A percentile compares a stretch with the other conserved stretches of the same genome.
These are phyloP conservation scores for Callimorpha dominula DNA, from an alignment of 2,888 invertebrate species.

Conservation along the genomic window DNA sequence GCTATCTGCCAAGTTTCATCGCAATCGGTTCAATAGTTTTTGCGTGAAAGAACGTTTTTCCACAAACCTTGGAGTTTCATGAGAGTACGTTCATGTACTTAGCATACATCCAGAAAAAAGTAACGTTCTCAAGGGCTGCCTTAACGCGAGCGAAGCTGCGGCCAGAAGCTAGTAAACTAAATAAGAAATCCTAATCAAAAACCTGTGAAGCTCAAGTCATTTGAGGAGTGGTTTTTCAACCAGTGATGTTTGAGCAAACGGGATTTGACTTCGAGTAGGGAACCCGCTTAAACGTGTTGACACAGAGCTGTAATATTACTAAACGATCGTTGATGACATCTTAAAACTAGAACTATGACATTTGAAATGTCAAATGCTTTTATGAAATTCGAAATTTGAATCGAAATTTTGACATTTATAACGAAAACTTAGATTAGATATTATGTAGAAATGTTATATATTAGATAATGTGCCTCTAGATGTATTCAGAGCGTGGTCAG, in stretches of 20 bases:
- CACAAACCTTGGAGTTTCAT: no score
- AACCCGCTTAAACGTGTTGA: not conserved
- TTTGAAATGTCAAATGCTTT: not conserved
- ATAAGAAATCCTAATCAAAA: no score
- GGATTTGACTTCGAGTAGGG: not conserved
- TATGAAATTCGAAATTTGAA: not conserved
- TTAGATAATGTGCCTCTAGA: not conserved
- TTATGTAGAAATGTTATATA: not conserved
- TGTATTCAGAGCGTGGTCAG: not conserved
- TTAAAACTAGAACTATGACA: not conserved
- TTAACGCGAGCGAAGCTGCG: no score
- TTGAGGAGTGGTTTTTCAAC: not conserved
- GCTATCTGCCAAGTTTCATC: no score
- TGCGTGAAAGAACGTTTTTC: no score
- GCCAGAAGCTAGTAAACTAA: no score
- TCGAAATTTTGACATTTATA: conserved; percentile 2
- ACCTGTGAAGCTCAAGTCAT: no score
- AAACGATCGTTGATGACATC: not conserved
- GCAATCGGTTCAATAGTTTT: no score
- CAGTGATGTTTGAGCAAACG: not conserved
- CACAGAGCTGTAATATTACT: not conserved
- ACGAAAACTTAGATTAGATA: not conserved
- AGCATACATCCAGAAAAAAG: no score
- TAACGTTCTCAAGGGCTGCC: no score
- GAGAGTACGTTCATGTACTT: no score